phyloP scores from a whole-genome alignment of 2,888 invertebrate species.

The Sphaerophoria taeniata region DNA sequence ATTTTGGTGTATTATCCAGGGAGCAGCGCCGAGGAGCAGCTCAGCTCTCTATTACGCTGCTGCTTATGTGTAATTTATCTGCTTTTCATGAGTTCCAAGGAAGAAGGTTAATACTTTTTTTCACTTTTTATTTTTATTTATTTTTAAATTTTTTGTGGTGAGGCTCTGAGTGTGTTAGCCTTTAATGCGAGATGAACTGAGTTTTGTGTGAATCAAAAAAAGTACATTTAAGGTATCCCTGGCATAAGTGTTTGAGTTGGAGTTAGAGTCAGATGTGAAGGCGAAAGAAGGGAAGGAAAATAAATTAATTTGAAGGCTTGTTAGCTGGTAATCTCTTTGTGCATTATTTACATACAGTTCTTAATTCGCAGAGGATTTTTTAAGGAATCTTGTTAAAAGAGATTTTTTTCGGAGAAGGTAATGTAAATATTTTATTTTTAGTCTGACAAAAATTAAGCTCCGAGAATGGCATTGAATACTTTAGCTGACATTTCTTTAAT shows the following conservation, averaged over 20 bases:
- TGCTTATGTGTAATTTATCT: slow-evolving; percentile 56
- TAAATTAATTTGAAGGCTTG: slow-evolving; percentile 34
- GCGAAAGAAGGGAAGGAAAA: not conserved
- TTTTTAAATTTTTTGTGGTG: not conserved
- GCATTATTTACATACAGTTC: slow-evolving; percentile 26
- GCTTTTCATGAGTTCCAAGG: slow-evolving; percentile 33
- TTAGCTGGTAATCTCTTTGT: slow-evolving; percentile 28
- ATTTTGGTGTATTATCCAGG: slow-evolving; percentile 33
- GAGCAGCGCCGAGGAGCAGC: slow-evolving; percentile 6
- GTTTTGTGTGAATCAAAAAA: slow-evolving; percentile 9
- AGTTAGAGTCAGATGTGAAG: not conserved
- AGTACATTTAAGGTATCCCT: slow-evolving; percentile 5
- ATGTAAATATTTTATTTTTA: no score
- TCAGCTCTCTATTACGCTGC: slow-evolving; percentile 42
- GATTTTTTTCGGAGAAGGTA: slow-evolving; percentile 18
- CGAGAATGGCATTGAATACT: no score
- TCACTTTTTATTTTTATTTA: slow-evolving; percentile 6
- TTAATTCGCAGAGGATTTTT: slow-evolving; percentile 19
- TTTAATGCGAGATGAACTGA: slow-evolving; percentile 34
- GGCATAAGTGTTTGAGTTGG: no score
- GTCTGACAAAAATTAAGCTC: no score
- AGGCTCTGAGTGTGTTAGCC: slow-evolving; percentile 2
- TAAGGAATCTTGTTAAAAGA: slow-evolving; percentile 12
- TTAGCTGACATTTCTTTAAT: no score
- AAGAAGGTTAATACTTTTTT: slow-evolving; percentile 15